These are phyloP conservation scores for Taurulus bubalis DNA, from an alignment of 2,113 vertebrate genomes.

Conservation along the genomic window DNA sequence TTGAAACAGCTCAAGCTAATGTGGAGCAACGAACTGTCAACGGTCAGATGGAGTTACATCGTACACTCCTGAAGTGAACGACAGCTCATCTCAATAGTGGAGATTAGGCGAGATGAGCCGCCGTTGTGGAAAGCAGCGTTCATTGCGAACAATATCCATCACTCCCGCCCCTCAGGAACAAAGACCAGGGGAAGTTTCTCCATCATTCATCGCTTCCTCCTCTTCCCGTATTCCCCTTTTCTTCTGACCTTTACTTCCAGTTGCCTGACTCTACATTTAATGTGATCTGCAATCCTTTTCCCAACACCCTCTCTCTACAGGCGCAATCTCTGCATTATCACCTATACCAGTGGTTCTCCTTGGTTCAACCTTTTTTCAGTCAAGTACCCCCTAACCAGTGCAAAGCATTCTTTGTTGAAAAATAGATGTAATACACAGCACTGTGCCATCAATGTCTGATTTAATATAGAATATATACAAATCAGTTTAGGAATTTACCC, in stretches of 20 bases:
- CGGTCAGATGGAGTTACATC: constrained; percentile 15
- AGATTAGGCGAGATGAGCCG: constrained; percentile 25
- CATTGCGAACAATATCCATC: constrained; percentile 58
- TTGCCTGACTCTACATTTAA: constrained; percentile 62
- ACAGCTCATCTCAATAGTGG: constrained; percentile 30
- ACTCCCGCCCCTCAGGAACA: constrained; percentile 28
- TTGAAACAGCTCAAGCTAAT: constrained; percentile 19
- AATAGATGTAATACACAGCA: no score
- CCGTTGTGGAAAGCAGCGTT: constrained; percentile 26
- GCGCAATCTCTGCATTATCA: constrained; percentile 13
- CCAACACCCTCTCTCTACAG: constrained; percentile 14
- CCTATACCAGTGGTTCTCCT: no score
- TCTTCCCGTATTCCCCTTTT: constrained; percentile 31
- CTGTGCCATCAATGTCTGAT: no score
- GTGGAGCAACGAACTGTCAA: constrained; percentile 17
- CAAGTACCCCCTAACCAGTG: no score
- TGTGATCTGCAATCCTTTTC: constrained; percentile 57
- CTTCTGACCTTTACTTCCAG: constrained; percentile 59
- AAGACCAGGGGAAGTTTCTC: constrained; percentile 23
- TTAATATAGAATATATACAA: no score
- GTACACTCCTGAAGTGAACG: constrained; percentile 26
- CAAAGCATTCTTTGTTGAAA: no score
- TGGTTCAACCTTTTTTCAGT: no score
- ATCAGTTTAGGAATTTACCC: no score
- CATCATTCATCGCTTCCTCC: constrained; percentile 33